Conservation (phyloP, 2,797 vertebrate genomes). For the Florisuga fusca region DNA sequence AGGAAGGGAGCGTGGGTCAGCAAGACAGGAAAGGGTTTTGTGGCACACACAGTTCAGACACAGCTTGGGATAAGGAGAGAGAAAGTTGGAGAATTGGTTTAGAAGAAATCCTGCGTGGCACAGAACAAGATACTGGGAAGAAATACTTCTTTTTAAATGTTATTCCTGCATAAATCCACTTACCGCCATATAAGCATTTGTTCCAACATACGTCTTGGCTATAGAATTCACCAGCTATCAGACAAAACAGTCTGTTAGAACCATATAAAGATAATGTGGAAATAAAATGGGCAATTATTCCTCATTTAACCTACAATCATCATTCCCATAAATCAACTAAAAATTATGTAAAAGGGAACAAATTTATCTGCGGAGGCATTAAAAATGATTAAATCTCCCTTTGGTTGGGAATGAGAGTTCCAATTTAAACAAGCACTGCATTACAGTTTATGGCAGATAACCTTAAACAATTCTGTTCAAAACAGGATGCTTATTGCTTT, state of each 20-base stretch:
- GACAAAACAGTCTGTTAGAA: slow-evolving; percentile 84
- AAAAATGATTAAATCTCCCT: slow-evolving; percentile 80
- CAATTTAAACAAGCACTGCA: slow-evolving; percentile 76
- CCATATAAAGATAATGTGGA: slow-evolving; percentile 85
- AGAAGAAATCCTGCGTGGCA: not conserved
- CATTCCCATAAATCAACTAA: slow-evolving; percentile 82
- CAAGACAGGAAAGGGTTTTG: not conserved
- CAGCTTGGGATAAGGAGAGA: not conserved
- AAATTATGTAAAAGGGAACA: slow-evolving; percentile 80
- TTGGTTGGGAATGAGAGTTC: slow-evolving; percentile 67
- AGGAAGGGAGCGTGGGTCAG: not conserved
- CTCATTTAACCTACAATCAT: slow-evolving; percentile 85
- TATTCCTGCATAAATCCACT: slow-evolving; percentile 80
- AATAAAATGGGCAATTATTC: slow-evolving; percentile 88
- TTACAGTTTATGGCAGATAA: slow-evolving; percentile 79
- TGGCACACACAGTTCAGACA: not conserved
- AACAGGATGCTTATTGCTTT: slow-evolving; percentile 74
- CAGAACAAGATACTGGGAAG: not conserved
- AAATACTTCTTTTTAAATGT: slow-evolving; percentile 32
- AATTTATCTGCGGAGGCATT: slow-evolving; percentile 81
- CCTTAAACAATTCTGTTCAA: slow-evolving; percentile 77
- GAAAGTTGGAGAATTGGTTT: not conserved
- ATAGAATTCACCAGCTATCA: slow-evolving; percentile 98
- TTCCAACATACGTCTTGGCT: slow-evolving; percentile 99
- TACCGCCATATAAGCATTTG: slow-evolving; percentile 98